Base-by-base conservation (phyloP, 2,888 invertebrate species). In the Frankliniella fusca region DNA sequence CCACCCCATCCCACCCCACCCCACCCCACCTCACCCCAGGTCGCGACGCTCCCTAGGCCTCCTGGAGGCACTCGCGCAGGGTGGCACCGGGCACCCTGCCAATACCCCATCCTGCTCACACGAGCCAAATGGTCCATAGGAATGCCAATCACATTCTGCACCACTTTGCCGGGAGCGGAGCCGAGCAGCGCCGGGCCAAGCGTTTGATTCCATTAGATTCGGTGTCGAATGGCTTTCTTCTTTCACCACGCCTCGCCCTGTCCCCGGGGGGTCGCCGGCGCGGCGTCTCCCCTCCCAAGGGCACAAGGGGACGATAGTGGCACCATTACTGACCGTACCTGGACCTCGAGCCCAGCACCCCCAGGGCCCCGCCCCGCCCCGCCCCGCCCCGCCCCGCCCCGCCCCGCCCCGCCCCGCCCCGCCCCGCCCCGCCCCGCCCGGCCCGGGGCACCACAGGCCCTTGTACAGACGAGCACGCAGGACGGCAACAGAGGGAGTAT, bases 81-180 rank as follows among this genome's bases (percentile, higher is more conserved):
- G 38, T 5, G 38, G 38, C 3, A 5, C 61, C 23, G 23, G 70
- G 70, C 70, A 70, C 70, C 5, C 23, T 70, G 70, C 70, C 70
- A 70, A 70, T 70, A 23, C 23, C 70, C 70, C 70, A 70, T n/a
- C 70, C 70, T 70, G 70, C 70, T 70, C 70, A 70, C 70, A 70
- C 70, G 70, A 70, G 70, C 70, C 70, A 70, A 70, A 70, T 70
- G 70, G 70, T 70, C 70, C 70, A 70, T 70, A 70, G 70, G 84
- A 86, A 86, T 84, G 85, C 83, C 84, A 83, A 85, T 84, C 86
- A 85, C 86, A 85, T 85, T 86, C 84, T 85, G 84, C 83, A 83
- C 84, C 83, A 84, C 84, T 84, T 85, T 84, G 84, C 84, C 84
- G 84, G 9, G n/a, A 11, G 70, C 70, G 5, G 65, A n/a, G 70